A percentile compares a stretch with the other conserved stretches of the same genome.
These are phyloP conservation scores for Dasysyrphus tricinctus DNA, from an alignment of 2,888 invertebrate species.

Conservation along the genomic window DNA sequence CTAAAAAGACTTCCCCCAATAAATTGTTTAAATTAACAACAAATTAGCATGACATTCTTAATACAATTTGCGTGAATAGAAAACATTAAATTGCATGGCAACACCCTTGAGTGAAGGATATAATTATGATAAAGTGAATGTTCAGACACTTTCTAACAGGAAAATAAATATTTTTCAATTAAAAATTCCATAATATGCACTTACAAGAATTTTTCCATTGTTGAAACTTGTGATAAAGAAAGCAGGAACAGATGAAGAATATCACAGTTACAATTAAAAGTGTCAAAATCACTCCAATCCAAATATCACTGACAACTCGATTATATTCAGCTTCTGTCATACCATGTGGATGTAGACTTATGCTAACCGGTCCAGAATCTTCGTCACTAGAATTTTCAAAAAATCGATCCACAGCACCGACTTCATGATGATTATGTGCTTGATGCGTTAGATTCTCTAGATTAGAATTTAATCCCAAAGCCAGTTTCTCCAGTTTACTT, in stretches of 20 bases:
- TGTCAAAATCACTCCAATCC: conserved; percentile 87
- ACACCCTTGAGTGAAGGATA: conserved; percentile 20
- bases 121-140: background rate
- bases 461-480: conserved; percentile 80
- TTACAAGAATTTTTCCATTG: conserved; percentile 87
- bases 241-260: conserved; percentile 87
- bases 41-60: conserved; percentile 51
- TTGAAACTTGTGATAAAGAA: conserved; percentile 87
- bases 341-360: conserved; percentile 75
- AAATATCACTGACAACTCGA: conserved; percentile 86
- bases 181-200: conserved; percentile 77
- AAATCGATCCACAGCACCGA: conserved; percentile 71
- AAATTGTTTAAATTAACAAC: conserved; percentile 60
- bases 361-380: conserved; percentile 26
- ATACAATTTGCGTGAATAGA: conserved; percentile 15
- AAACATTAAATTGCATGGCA: conserved; percentile 37
- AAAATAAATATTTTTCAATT: background rate
- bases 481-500: conserved; percentile 81
- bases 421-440: conserved; percentile 79
- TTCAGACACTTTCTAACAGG: background rate
- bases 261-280: conserved; percentile 86
- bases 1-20: conserved; percentile 23
- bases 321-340: conserved; percentile 84
- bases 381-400: conserved; percentile 76
- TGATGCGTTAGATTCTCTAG: conserved; percentile 79